phyloP scores from a whole-genome alignment of 2,888 invertebrate species.

The Cantharis rufa region DNA sequence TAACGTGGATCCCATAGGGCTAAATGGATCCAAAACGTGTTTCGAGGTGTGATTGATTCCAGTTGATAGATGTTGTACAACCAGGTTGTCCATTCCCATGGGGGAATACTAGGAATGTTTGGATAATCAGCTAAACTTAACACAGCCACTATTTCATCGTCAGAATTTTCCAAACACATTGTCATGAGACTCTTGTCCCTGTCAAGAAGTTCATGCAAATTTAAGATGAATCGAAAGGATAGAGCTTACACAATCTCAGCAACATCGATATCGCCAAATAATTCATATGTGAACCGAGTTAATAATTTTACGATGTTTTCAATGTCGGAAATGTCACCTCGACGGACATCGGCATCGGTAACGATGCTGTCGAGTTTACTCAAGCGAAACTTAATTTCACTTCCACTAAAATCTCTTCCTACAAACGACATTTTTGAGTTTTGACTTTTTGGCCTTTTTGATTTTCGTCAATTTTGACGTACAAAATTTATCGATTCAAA shows the following conservation, averaged over 20 bases:
- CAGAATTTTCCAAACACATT: slow-evolving; percentile 47
- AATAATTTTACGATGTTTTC: slow-evolving; percentile 40
- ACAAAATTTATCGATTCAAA: neutral
- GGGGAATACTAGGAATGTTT: slow-evolving; percentile 60
- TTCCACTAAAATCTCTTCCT: neutral
- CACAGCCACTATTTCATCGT: slow-evolving; percentile 44
- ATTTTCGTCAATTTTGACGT: neutral
- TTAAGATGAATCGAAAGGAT: neutral
- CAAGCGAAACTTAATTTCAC: neutral
- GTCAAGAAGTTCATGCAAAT: neutral
- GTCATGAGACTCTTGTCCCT: slow-evolving; percentile 33
- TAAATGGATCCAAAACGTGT: slow-evolving; percentile 66
- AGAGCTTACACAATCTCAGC: slow-evolving; percentile 44
- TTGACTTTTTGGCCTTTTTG: neutral
- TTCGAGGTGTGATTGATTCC: slow-evolving; percentile 17
- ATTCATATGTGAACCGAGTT: slow-evolving; percentile 36
- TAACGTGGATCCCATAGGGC: slow-evolving; percentile 61
- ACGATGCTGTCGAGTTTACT: neutral
- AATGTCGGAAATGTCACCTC: slow-evolving; percentile 42
- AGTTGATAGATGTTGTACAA: slow-evolving; percentile 62
- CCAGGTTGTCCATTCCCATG: slow-evolving; percentile 64
- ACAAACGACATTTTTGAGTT: neutral
- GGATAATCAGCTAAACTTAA: slow-evolving; percentile 58
- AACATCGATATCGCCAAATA: slow-evolving; percentile 49
- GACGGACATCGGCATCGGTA: neutral